Conservation (phyloP, 2,888 invertebrate genomes). For the Hoplodrina ambigua region DNA sequence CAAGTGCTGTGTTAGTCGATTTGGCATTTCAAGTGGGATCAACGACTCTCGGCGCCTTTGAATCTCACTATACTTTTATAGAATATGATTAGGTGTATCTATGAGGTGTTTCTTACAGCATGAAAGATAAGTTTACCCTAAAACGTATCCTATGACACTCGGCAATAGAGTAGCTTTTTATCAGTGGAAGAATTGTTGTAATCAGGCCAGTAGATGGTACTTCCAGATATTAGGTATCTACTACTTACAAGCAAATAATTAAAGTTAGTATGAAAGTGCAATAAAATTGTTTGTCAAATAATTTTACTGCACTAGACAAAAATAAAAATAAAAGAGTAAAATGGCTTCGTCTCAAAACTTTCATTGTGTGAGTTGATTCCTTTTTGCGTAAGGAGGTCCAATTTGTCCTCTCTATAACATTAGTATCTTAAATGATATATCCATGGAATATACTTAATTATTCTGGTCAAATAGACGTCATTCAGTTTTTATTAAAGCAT, state of each 20-base stretch:
- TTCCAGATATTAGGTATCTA: not conserved
- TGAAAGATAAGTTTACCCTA: not conserved
- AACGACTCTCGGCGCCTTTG: constrained; percentile 49
- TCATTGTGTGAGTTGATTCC: no score
- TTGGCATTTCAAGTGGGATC: constrained; percentile 47
- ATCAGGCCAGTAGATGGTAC: not conserved
- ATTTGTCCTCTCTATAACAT: no score
- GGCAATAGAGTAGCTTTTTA: not conserved
- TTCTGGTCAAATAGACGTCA: constrained; percentile 1
- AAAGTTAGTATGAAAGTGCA: no score
- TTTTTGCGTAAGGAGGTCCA: no score
- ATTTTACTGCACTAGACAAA: no score
- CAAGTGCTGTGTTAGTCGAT: constrained; percentile 16
- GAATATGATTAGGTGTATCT: no score
- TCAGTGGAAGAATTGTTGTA: not conserved
- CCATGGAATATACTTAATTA: not conserved
- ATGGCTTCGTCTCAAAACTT: no score
- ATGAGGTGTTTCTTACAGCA: no score
- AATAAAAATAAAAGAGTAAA: no score
- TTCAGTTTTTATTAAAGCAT: constrained; percentile 9
- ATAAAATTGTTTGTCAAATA: no score
- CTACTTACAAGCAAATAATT: no score
- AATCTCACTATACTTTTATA: constrained; percentile 12
- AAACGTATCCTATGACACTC: no score
- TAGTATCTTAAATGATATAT: not conserved